Conservation (phyloP, 2,113 vertebrate species). For the Brachyhypopomus occidentalis region DNA sequence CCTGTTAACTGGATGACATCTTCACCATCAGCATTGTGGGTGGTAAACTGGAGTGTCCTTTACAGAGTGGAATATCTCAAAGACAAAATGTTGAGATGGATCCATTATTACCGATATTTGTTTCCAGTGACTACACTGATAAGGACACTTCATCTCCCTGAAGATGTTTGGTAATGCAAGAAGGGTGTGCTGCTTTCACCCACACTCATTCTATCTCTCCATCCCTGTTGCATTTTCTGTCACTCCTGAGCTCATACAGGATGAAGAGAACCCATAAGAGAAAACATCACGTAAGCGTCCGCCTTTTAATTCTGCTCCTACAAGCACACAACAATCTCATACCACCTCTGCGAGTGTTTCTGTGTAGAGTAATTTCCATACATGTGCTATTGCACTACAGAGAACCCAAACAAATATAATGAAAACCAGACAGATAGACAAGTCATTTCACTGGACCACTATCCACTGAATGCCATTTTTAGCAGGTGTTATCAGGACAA, state of each 20-base stretch:
- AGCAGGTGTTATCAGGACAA: no score
- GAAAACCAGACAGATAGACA: no score
- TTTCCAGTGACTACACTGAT: background rate
- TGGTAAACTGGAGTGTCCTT: background rate
- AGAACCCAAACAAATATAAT: no score
- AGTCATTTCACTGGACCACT: no score
- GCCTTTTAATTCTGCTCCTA: background rate
- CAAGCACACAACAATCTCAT: background rate
- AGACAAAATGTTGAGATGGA: background rate
- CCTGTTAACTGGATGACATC: constrained; percentile 15
- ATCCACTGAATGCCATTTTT: no score
- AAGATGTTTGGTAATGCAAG: constrained; percentile 5
- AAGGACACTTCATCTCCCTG: constrained; percentile 1
- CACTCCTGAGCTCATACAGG: background rate
- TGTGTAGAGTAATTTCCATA: background rate
- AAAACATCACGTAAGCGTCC: background rate
- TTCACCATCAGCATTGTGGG: constrained; percentile 16
- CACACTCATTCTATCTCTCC: background rate
- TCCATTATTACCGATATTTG: background rate
- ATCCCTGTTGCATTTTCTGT: constrained; percentile 24
- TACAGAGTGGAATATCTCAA: constrained; percentile 7
- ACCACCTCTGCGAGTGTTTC: background rate
- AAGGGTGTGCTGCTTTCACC: background rate
- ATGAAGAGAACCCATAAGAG: background rate
- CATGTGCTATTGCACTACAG: no score